A percentile compares a stretch with the other conserved stretches of the same genome.
phyloP scores from a whole-genome alignment of 2,113 vertebrate genomes.

The Danionella cerebrum region DNA sequence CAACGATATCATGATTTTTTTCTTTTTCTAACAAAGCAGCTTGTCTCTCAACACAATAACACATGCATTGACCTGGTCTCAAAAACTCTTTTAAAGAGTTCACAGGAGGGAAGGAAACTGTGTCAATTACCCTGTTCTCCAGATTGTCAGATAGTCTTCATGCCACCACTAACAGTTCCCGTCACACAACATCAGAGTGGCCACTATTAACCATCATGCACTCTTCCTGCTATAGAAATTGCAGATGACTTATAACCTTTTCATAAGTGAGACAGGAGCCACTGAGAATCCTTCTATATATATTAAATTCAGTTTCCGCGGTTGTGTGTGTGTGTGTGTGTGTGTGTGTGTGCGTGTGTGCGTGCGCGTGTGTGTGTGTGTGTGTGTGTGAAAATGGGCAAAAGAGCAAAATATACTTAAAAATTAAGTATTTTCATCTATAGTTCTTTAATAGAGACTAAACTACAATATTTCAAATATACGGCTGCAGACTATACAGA shows the following conservation, averaged over 20 bases:
- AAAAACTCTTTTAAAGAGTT: slow-evolving; percentile 36
- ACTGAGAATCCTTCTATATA: slow-evolving; percentile 29
- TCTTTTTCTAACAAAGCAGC: background rate
- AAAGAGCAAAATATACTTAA: too few species aligned
- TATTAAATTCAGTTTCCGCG: background rate
- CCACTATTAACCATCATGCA: slow-evolving; percentile 43
- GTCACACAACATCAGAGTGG: slow-evolving; percentile 42
- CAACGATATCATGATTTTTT: background rate
- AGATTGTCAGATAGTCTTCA: slow-evolving; percentile 42
- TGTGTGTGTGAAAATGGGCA: background rate
- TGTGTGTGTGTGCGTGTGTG: slow-evolving; percentile 2
- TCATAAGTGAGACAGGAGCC: background rate
- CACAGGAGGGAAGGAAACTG: slow-evolving; percentile 41
- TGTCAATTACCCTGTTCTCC: slow-evolving; percentile 35
- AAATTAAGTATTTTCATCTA: too few species aligned
- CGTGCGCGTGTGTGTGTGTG: background rate
- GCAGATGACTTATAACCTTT: slow-evolving; percentile 40
- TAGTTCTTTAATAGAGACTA: too few species aligned
- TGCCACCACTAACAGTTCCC: slow-evolving; percentile 33
- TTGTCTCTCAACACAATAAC: slow-evolving; percentile 38
- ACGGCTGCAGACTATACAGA: too few species aligned
- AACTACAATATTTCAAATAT: too few species aligned
- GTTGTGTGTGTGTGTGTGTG: slow-evolving; percentile 28
- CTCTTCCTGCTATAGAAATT: slow-evolving; percentile 49
- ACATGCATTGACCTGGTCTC: slow-evolving; percentile 14